Evolutionary conservation across 2,113 vertebrate species (phyloP).

Genomic region (Sminthopsis crassicaudata): DNA sequence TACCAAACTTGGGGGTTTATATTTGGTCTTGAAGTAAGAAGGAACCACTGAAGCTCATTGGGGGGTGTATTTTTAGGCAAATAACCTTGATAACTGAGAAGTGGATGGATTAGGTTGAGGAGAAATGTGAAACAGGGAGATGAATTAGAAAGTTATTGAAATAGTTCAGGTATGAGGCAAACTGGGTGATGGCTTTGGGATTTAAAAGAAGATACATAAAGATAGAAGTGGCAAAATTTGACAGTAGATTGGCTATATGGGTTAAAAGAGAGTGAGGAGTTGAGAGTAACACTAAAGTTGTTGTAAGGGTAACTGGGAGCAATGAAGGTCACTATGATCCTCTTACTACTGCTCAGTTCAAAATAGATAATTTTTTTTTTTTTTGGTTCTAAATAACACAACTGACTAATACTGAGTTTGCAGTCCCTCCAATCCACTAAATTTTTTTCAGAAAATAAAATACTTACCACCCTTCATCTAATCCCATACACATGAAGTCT

Average conservation of each 20-base stretch:
- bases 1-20: background rate
- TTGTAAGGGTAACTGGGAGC: background rate
- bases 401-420: background rate
- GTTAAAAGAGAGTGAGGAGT: background rate
- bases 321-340: background rate
- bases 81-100: background rate
- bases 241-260: background rate
- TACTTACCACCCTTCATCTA: background rate
- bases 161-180: background rate
- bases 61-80: background rate
- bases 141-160: background rate
- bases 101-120: background rate
- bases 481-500: background rate
- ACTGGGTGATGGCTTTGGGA: background rate
- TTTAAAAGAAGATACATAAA: background rate
- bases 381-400: background rate
- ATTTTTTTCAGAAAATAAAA: background rate
- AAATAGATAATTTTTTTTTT: background rate
- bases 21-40: background rate
- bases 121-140: background rate
- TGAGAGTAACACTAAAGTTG: background rate
- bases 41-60: background rate
- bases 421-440: background rate
- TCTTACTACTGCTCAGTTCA: background rate
- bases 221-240: background rate